Conservation (phyloP, 1,140 invertebrate genomes). For the Octopus bimaculoides region DNA sequence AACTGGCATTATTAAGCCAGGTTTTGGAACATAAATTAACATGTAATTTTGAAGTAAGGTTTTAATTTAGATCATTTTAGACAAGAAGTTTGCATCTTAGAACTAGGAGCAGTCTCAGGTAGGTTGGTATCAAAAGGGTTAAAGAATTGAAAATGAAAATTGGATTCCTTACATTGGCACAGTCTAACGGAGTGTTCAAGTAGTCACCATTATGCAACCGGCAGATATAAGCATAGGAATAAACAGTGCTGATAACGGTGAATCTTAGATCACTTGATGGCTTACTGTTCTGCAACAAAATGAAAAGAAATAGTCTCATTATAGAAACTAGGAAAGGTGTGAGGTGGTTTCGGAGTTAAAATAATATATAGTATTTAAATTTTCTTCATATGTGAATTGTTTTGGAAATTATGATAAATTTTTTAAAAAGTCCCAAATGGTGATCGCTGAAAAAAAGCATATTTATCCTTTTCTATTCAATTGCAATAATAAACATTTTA, state of each 20-base stretch:
- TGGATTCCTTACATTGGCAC: constrained; percentile 28
- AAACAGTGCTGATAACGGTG: constrained; percentile 36
- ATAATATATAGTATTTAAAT: no score
- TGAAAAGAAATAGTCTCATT: not conserved
- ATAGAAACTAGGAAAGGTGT: no score
- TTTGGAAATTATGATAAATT: no score
- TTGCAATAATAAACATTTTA: no score
- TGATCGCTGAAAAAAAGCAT: no score
- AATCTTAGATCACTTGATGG: constrained; percentile 35
- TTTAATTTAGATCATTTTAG: not conserved
- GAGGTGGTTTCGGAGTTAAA: no score
- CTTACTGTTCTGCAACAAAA: constrained; percentile 22
- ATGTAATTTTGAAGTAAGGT: not conserved
- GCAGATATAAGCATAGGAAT: constrained; percentile 37
- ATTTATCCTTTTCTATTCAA: no score
- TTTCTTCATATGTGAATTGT: no score
- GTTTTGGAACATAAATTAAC: not conserved
- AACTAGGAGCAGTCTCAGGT: not conserved
- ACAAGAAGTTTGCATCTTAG: not conserved
- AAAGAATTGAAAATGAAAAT: not conserved
- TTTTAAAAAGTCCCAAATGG: no score
- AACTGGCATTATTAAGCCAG: not conserved
- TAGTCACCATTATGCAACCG: constrained; percentile 40
- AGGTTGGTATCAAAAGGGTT: not conserved
- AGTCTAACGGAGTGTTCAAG: constrained; percentile 27